A percentile compares a stretch with the other conserved stretches of the same genome.
Conservation (phyloP, 2,113 vertebrate species). For the Okapia johnstoni region DNA sequence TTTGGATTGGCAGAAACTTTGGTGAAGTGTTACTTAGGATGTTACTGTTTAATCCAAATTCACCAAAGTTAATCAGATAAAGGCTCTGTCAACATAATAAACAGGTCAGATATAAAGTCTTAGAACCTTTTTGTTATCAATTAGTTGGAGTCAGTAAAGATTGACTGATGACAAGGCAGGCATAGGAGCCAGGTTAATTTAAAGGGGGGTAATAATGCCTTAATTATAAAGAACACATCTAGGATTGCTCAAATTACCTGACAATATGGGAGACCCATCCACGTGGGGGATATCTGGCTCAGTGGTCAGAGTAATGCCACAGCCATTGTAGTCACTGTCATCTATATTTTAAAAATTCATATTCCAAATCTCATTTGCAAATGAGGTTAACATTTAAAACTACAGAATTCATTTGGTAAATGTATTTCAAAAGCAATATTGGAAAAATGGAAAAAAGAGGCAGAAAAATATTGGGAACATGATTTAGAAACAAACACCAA, state of each 20-base stretch:
- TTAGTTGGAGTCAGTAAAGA: not conserved
- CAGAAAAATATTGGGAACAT: not conserved
- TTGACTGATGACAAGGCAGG: not conserved
- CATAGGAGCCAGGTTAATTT: not conserved
- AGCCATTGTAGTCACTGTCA: not conserved
- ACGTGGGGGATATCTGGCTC: not conserved
- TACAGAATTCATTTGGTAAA: slow-evolving; percentile 6
- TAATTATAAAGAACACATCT: not conserved
- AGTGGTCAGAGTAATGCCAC: not conserved
- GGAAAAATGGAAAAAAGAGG: slow-evolving; percentile 12
- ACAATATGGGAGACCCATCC: not conserved
- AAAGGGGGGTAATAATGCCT: not conserved
- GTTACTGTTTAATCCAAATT: not conserved
- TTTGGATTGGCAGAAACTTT: not conserved
- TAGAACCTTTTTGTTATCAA: not conserved
- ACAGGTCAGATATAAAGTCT: not conserved
- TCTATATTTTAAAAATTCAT: not conserved
- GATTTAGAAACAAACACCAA: slow-evolving; percentile 14
- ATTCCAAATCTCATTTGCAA: not conserved
- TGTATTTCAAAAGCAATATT: not conserved
- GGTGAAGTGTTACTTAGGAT: not conserved
- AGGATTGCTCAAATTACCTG: not conserved
- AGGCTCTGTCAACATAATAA: slow-evolving; percentile 9
- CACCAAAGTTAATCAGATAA: not conserved
- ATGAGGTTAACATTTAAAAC: not conserved